These are phyloP conservation scores for Proisotoma minuta DNA, from an alignment of 2,888 invertebrate species.

Conservation along the genomic window DNA sequence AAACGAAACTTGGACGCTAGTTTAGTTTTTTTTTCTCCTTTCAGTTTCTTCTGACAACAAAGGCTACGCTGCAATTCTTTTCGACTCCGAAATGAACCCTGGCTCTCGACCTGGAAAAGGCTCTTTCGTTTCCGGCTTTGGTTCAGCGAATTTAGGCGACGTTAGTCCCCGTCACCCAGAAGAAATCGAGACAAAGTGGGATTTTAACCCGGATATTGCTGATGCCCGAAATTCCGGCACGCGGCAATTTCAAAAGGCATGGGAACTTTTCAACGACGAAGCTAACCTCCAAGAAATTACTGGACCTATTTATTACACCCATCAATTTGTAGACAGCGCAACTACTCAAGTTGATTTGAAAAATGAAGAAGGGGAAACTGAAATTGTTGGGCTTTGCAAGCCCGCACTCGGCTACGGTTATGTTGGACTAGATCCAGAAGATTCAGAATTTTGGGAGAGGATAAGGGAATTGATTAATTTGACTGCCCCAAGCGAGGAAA, in stretches of 20 bases:
- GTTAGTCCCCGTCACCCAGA: not conserved
- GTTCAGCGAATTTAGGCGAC: constrained; percentile 28
- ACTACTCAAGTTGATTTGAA: constrained; percentile 45
- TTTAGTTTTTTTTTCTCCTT: too few species aligned
- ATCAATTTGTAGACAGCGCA: constrained; percentile 82
- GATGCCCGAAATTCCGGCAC: not conserved
- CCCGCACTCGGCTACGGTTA: constrained; percentile 16
- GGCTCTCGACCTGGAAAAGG: constrained; percentile 19
- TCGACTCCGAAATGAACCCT: constrained; percentile 19
- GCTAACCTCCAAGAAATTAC: constrained; percentile 56
- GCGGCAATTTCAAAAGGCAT: constrained; percentile 15
- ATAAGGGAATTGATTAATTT: constrained; percentile 1
- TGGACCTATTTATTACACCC: constrained; percentile 68
- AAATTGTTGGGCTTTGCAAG: not conserved
- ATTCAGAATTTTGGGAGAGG: constrained; percentile 7
- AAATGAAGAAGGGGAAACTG: too few species aligned
- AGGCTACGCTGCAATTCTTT: constrained; percentile 23
- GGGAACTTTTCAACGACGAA: constrained; percentile 17
- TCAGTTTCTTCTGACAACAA: constrained; percentile 23
- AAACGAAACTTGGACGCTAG: too few species aligned
- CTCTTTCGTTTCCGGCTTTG: constrained; percentile 22
- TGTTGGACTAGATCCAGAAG: constrained; percentile 15
- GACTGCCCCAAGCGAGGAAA: constrained; percentile 12
- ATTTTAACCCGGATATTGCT: not conserved
- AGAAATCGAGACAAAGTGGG: not conserved